A percentile compares a stretch with the other conserved stretches of the same genome.
Evolutionary conservation across 2,113 vertebrate species (phyloP).

Genomic region (Mus spicilegus): DNA sequence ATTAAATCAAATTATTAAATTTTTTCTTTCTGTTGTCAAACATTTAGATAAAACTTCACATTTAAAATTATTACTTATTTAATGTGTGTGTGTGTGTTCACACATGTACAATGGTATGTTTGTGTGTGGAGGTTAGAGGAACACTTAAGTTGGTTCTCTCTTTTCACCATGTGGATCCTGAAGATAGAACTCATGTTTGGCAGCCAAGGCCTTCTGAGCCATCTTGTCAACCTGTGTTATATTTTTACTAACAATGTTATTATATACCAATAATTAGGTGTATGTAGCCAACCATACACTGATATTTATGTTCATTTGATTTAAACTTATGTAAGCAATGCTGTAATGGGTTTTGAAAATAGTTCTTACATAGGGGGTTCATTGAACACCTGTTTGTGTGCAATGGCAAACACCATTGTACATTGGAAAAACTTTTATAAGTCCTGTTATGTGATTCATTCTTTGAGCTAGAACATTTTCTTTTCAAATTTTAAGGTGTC

Average conservation of each 20-base stretch:
- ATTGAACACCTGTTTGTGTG: slow-evolving; percentile 4
- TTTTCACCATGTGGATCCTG: neutral
- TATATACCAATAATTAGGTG: neutral
- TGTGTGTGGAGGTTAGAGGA: neutral
- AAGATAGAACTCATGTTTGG: neutral
- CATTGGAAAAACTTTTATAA: neutral
- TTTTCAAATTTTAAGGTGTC: slow-evolving; percentile 44
- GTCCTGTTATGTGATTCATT: slow-evolving; percentile 18
- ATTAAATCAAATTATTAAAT: no score
- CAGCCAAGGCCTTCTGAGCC: neutral
- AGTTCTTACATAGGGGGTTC: neutral
- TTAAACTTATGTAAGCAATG: neutral
- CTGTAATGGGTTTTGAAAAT: neutral
- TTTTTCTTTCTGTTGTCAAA: neutral
- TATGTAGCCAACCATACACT: neutral
- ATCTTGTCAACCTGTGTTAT: neutral
- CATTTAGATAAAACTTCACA: neutral
- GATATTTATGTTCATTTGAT: slow-evolving; percentile 7
- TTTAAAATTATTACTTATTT: neutral
- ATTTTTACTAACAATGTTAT: slow-evolving; percentile 9
- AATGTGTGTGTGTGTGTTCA: neutral
- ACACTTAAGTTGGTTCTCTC: neutral
- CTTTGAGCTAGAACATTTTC: neutral
- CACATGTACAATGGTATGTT: neutral
- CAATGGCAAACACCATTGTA: neutral